Evolutionary conservation across 1,140 invertebrate species (phyloP), one percentile per base, ranked within the genome.

Genomic region (Scaptomyza pallida): DNA sequence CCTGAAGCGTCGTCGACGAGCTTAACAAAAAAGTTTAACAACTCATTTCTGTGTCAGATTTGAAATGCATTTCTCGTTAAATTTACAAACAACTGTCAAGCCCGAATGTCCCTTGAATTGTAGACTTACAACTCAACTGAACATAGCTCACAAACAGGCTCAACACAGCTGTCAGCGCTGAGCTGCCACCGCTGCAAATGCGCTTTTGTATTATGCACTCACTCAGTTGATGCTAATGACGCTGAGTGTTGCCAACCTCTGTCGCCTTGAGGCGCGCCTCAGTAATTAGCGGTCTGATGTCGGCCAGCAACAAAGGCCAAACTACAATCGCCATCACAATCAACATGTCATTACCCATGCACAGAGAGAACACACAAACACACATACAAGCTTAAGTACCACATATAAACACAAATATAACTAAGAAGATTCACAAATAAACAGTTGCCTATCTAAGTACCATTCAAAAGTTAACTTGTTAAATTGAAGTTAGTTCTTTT

Each of bases 231-330:
- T 41, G 59, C 47, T 43, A 51, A 61, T 51, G 59, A 30, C 16
- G 52, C 12, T 30, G 51, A 37, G 51, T 37, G 19, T 35, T 56
- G 21, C 19, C 19, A 16, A 12, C 9, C 57, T 26, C 5, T 35
- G 43, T 48, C 21, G 40, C 37, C 60, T 62, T 44, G 15, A 52
- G 59, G 47, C 21, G 51, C 15, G 21, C 21, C 43, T 26, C 63
- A 30, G 16, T 67, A 57, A 67, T 67, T 67, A 67, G 54, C 63
- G 44, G 35, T 43, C 50, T 59, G 54, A 59, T 59, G 26, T 23
- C 41, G 13, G 23, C 35, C 21, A 51, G 13, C 21, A n/a, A n/a
- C 35, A 23, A 40, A 40, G 23, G 16, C 21, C 13, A 37, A 26
- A 37, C 37, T 17, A 21, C 51, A 40, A 54, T 21, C 35, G 5